Evolutionary conservation across 2,888 invertebrate species (phyloP), one percentile per base, ranked within the genome.

Genomic region (Drosophila nr. fundita): DNA sequence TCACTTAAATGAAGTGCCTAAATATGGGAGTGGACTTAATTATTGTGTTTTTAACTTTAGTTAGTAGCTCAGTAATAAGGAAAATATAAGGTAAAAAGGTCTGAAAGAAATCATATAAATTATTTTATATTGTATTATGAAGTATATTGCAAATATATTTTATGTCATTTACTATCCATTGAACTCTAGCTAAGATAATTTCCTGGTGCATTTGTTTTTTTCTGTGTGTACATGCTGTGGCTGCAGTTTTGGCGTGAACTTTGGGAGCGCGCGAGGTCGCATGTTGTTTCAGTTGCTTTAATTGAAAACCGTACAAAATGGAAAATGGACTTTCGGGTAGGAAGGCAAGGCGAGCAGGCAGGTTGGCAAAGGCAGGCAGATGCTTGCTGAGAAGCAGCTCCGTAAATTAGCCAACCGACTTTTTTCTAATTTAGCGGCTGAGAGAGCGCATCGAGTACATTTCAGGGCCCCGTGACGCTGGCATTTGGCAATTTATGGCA

Each of bases 401-500:
- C 74, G 61, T 87, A 89, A 84, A 86, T 89, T 87, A 84, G 82
- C 65, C 74, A 80, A 76, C 70, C 42, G 63, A 63, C 60, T 80
- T 75, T 83, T 87, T 83, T 81, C 73, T 78, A 83, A 81, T 80
- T 82, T 87, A 75, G 73, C 54, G 59, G 68, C 67, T 64, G 63
- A 63, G 65, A 74, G 62, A 75, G 71, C 67, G 79, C 63, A 72
- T 66, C 81, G 84, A 82, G 85, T 80, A 80, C 80, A 80, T 87
- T 89, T 73, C 73, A 90, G 89, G 90, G 82, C 81, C 80, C 79
- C 79, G 58, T 55, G 74, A 68, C 59, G 73, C 68, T 73, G 82
- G 87, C 85, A 83, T 79, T 90, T 74, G 81, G 73, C 73, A 90
- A 90, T 87, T 87, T 87, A 87, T 90, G 90, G 87, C 83, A 83